Percentiles rank a stretch among this genome's conserved stretches.
Evolutionary conservation across 2,888 invertebrate species (phyloP).

Genomic region (Cryptus viduatorius): DNA sequence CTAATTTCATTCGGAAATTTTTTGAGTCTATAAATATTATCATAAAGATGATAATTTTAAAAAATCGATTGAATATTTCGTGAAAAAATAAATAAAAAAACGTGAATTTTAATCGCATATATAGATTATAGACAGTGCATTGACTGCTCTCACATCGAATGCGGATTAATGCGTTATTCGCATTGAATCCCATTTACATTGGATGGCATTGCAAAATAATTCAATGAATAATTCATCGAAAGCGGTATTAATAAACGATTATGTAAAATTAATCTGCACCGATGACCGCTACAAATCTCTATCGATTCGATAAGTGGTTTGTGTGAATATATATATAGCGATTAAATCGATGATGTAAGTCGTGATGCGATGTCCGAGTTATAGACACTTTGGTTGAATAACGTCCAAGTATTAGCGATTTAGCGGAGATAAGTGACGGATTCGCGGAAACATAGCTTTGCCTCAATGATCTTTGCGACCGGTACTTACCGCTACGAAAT

Average conservation of each 20-base stretch:
- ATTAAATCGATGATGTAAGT: slow-evolving; percentile 18
- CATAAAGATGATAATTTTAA: too few relatives aligned
- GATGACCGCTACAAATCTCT: neutral
- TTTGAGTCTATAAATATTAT: too few relatives aligned
- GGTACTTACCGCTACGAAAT: neutral
- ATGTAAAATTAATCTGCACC: slow-evolving; percentile 38
- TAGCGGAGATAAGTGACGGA: neutral
- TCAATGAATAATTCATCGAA: slow-evolving; percentile 24
- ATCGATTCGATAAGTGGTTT: slow-evolving; percentile 3
- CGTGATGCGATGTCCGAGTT: neutral
- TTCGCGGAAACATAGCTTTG: neutral
- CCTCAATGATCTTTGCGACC: neutral
- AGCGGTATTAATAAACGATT: slow-evolving; percentile 41
- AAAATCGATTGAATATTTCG: too few relatives aligned
- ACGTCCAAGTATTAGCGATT: slow-evolving; percentile 15
- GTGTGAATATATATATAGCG: neutral
- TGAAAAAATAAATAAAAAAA: too few relatives aligned
- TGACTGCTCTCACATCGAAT: too few relatives aligned
- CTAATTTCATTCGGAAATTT: too few relatives aligned
- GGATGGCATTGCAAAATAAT: slow-evolving; percentile 18
- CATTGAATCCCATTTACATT: neutral
- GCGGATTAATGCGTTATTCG: neutral
- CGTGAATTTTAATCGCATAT: too few relatives aligned
- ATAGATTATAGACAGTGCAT: too few relatives aligned
- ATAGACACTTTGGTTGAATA: neutral